Conservation (phyloP, 2,797 vertebrate species). For the Anableps anableps region DNA sequence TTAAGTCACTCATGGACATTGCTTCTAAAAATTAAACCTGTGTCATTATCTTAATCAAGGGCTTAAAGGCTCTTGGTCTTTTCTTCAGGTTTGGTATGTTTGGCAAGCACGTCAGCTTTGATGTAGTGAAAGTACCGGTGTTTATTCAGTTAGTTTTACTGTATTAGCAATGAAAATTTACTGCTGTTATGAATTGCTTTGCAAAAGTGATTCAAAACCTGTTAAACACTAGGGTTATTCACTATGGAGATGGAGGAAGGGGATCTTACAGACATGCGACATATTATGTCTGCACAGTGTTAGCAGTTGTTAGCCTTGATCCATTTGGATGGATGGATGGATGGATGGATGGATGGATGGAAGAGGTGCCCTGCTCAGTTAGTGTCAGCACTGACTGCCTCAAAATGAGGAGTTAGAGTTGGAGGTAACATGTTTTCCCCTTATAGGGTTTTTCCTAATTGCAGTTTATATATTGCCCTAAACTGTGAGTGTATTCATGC, state of each 20-base stretch:
- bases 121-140: constrained; percentile 28
- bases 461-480: not conserved
- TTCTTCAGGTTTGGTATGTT: constrained; percentile 9
- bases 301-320: not conserved
- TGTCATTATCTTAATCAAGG: constrained; percentile 3
- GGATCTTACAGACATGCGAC: not conserved
- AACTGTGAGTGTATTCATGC: not conserved
- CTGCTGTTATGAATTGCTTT: constrained; percentile 19
- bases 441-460: not conserved
- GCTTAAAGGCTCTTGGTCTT: not conserved
- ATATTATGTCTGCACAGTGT: not conserved
- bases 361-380: not conserved
- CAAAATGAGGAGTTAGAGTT: not conserved
- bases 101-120: constrained; percentile 23
- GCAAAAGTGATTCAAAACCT: constrained; percentile 18
- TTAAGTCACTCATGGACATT: not conserved
- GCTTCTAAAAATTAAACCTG: not conserved
- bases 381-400: not conserved
- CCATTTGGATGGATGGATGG: no score
- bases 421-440: not conserved
- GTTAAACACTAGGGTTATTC: constrained; percentile 1
- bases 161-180: constrained; percentile 41
- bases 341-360: not conserved
- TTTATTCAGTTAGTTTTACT: constrained; percentile 40
- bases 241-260: not conserved